Conservation (phyloP, 2,113 vertebrate species). For the Benitochromis conjunctus region DNA sequence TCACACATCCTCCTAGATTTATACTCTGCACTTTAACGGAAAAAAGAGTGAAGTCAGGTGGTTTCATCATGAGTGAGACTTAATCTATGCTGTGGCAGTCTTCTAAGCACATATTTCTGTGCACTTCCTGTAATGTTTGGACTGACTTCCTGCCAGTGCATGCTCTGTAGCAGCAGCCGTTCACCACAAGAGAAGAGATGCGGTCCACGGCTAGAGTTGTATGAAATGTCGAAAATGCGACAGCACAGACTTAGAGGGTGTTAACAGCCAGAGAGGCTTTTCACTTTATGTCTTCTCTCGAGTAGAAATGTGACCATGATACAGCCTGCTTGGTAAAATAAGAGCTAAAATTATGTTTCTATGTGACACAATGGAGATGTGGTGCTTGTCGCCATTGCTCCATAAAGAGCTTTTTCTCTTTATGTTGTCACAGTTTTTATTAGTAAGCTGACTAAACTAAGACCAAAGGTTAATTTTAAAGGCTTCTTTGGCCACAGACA, state of each 20-base stretch:
- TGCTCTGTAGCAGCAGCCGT: conserved; percentile 38
- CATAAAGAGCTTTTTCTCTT: not conserved
- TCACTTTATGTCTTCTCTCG: not conserved
- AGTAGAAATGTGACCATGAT: not conserved
- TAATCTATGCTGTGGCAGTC: conserved; percentile 12
- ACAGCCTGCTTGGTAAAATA: not conserved
- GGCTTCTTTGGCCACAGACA: not conserved
- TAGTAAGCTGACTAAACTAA: not conserved
- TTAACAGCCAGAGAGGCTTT: not conserved
- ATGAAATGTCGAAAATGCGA: not conserved
- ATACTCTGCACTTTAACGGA: conserved; percentile 1
- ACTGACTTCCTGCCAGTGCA: conserved; percentile 66
- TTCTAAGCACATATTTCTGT: conserved; percentile 20
- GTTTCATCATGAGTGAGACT: conserved; percentile 22
- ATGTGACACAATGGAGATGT: rapidly evolving
- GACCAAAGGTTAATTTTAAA: not conserved
- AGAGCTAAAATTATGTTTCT: not conserved
- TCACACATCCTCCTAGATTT: not conserved
- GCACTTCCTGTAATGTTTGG: conserved; percentile 64
- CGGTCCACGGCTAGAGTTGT: conserved; percentile 41
- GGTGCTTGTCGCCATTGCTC: no score
- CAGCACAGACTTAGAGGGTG: not conserved
- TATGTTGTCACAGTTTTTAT: not conserved
- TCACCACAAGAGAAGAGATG: conserved; percentile 65
- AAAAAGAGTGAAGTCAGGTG: conserved; percentile 25